A percentile compares a stretch with the other conserved stretches of the same genome.
These are phyloP conservation scores for Amphipoea oculea DNA, from an alignment of 2,888 invertebrate species.

Conservation along the genomic window DNA sequence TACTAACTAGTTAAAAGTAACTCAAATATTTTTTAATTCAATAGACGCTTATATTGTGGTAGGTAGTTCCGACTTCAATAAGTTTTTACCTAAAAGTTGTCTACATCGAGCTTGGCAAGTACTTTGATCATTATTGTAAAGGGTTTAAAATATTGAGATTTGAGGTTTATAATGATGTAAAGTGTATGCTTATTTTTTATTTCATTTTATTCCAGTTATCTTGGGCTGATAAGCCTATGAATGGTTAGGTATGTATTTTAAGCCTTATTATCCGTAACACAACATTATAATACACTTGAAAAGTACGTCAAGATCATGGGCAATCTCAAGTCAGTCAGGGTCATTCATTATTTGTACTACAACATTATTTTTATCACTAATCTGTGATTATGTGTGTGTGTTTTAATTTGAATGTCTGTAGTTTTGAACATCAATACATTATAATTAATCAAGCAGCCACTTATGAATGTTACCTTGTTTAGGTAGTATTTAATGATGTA, in stretches of 20 bases:
- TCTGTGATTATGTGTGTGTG: slow-evolving; percentile 13
- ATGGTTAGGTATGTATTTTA: not conserved
- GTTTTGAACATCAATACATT: slow-evolving; percentile 1
- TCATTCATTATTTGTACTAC: slow-evolving; percentile 12
- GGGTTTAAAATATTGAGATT: not conserved
- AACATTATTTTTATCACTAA: slow-evolving; percentile 23
- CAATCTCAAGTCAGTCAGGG: slow-evolving; percentile 36
- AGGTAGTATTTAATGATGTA: no score
- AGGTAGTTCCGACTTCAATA: not conserved
- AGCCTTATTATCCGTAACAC: not conserved
- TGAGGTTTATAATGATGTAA: slow-evolving; percentile 14
- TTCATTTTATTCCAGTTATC: not conserved
- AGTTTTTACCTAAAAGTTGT: not conserved
- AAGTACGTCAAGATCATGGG: slow-evolving; percentile 37
- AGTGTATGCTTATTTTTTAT: not conserved
- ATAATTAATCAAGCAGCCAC: not conserved
- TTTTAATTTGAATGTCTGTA: not conserved
- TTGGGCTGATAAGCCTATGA: accelerated
- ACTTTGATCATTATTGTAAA: slow-evolving; percentile 8
- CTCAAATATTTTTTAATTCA: not conserved
- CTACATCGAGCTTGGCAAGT: slow-evolving; percentile 11
- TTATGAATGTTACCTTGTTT: not conserved
- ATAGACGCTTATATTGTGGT: not conserved
- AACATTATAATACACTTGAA: slow-evolving; percentile 14
- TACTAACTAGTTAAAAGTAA: not conserved